Base-by-base conservation (phyloP, 2,113 vertebrate species). In the Orthonyx spaldingii region DNA sequence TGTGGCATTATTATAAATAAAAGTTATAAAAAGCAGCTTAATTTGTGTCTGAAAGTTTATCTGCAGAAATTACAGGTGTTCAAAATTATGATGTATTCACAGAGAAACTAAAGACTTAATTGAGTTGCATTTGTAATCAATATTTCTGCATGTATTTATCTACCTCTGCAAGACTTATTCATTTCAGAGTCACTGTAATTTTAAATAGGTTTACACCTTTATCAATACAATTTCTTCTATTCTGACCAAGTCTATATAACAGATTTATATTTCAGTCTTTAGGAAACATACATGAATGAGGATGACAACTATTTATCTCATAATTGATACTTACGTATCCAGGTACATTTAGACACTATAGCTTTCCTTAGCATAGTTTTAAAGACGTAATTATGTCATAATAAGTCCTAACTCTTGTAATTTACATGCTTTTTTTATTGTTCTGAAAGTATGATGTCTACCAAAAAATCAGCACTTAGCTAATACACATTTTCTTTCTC, bases 321-420 rank as follows among this genome's bases (percentile, higher is more conserved):
- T 80, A 60, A 57, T 52, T 91, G 70, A 92, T 96, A 92, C 92
- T 96, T 96, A 97, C 85, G 57, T 92, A 97, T 94, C 18, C 47
- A 93, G 83, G 76, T 77, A 89, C 74, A 90, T 79, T 79, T 68
- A 96, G 70, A 95, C 71, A 64, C 11, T 82, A 94, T 53, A 97
- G 74, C 37, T 95, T 96, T 94, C 37, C 96, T 97, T 95, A 97
- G 93, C 81, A 97, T 97, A n/a, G 93, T 87, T 85, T 95, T 80
- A 85, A 94, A 93, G 56, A 72, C 91, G 89, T 93, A 97, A 98
- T 97, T 98, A 96, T 96, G 56, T 71, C 88, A 95, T 94, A 93
- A 94, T 82, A 88, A 96, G 56, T 78, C 81, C 59, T 93, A 96
- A 82, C 89, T 97, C 55, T 96, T 78, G 96, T 83, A 61, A 91